phyloP scores from a whole-genome alignment of 92 coral and sea anemone genomes.

The Montipora capitata region DNA sequence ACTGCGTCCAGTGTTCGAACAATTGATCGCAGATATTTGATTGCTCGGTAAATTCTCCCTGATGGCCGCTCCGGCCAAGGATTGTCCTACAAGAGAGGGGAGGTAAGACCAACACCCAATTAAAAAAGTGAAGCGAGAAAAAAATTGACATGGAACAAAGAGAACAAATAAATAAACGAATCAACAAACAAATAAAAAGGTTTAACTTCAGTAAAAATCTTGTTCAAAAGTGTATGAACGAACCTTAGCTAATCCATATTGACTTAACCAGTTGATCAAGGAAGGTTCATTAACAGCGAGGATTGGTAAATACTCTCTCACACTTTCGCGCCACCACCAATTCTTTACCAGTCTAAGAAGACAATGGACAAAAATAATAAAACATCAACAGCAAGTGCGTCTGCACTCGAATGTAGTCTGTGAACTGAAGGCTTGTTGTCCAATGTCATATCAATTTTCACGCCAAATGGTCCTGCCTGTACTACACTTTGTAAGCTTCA shows the following conservation, averaged over 20 bases:
- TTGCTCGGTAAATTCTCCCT: slow-evolving; percentile 77
- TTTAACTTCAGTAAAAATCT: too few species aligned
- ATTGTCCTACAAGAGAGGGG: slow-evolving; percentile 57
- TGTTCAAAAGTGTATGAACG: not conserved
- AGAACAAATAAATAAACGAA: too few species aligned
- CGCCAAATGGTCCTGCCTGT: too few species aligned
- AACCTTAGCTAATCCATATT: slow-evolving; percentile 85
- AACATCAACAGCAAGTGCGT: too few species aligned
- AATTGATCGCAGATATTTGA: slow-evolving; percentile 86
- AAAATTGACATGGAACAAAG: too few species aligned
- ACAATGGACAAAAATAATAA: not conserved
- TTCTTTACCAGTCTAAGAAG: slow-evolving; percentile 72
- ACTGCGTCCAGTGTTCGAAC: slow-evolving; percentile 85
- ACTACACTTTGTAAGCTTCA: too few species aligned
- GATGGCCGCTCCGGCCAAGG: slow-evolving; percentile 85
- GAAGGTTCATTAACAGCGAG: slow-evolving; percentile 86
- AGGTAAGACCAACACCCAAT: too few species aligned
- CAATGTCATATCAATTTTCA: too few species aligned
- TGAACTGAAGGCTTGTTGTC: too few species aligned
- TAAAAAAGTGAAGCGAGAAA: not conserved
- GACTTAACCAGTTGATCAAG: slow-evolving; percentile 82
- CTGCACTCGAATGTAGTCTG: too few species aligned
- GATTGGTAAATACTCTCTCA: slow-evolving; percentile 84
- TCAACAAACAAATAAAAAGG: too few species aligned
- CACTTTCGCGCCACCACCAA: slow-evolving; percentile 93